These are phyloP conservation scores for Zygothrica quintamaculata DNA, from an alignment of 2,888 invertebrate genomes.

Conservation along the genomic window DNA sequence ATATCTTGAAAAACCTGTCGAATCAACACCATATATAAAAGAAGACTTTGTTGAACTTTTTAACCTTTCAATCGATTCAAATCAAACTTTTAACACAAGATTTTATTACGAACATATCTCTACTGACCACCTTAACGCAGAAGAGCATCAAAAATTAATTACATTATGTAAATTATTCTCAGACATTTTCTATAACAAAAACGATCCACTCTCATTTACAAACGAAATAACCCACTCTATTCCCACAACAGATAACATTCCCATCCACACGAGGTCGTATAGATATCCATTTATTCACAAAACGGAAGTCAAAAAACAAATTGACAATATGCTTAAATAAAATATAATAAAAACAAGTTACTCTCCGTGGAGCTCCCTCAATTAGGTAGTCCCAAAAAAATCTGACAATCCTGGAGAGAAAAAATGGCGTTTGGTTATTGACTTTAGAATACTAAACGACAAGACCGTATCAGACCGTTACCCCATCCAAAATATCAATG, in stretches of 20 bases:
- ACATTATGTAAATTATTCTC: slow-evolving; percentile 23
- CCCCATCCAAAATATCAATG: not conserved
- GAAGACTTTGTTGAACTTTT: too few species aligned
- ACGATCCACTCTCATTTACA: slow-evolving; percentile 24
- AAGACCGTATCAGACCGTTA: not conserved
- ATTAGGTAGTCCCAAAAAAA: slow-evolving; percentile 26
- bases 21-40: slow-evolving; percentile 12
- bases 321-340: slow-evolving; percentile 27
- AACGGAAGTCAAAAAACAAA: slow-evolving; percentile 27
- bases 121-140: slow-evolving; percentile 21
- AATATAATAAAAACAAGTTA: slow-evolving; percentile 22
- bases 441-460: slow-evolving; percentile 1
- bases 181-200: slow-evolving; percentile 24
- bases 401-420: slow-evolving; percentile 4
- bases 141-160: slow-evolving; percentile 23
- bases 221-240: slow-evolving; percentile 22
- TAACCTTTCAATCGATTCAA: too few species aligned
- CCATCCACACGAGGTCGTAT: slow-evolving; percentile 23
- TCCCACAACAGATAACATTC: slow-evolving; percentile 18
- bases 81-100: slow-evolving; percentile 11
- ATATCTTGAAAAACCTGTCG: slow-evolving; percentile 11
- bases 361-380: slow-evolving; percentile 25
- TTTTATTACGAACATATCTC: slow-evolving; percentile 18
- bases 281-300: slow-evolving; percentile 28
- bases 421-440: slow-evolving; percentile 13